Evolutionary conservation across 1,140 invertebrate species (phyloP), one percentile per base, ranked within the genome.

Genomic region (Drosophila biarmipes): DNA sequence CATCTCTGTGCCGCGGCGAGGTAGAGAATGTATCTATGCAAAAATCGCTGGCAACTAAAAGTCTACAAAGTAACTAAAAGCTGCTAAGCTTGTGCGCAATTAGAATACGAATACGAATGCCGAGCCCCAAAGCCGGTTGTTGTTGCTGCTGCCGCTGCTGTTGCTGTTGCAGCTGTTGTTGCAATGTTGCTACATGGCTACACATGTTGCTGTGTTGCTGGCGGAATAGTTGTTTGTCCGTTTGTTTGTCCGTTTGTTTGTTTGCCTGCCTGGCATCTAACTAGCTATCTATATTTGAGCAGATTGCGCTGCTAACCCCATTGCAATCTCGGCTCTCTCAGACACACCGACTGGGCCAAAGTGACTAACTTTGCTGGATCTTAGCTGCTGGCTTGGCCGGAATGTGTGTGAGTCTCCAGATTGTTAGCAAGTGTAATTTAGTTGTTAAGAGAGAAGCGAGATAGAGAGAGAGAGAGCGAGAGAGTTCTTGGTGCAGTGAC

Each of bases 351-450:
- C 80, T 84, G 76, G 80, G 66, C 75, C 43, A 71, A 79, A 79
- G 61, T 84, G 80, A 84, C 80, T 84, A 84, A 84, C 69, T 80
- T 80, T 19, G 17, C 17, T 43, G 40, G 40, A 43, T 43, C 19
- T 12, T 19, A 1, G 73, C 31, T 77, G 59, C 76, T 61, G 52
- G 68, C 64, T 81, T 82, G 68, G 62, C 69, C 54, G 37, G 53
- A 19, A 29, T 51, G n/a, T 63, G 27, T 52, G 15, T 55, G 35
- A 61, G 53, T 43, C 24, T 52, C 17, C 61, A 79, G 76, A 86
- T 90, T 79, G 86, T 90, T 75, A 86, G 90, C 86, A 90, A 90
- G 86, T 90, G 86, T 90, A 90, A 90, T 90, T 90, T 90, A 90
- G 86, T 90, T 90, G 86, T 90, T 90, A 86, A 61, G 40, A 75